phyloP scores from a whole-genome alignment of 2,113 vertebrate species.

The Myiagra hebetior region DNA sequence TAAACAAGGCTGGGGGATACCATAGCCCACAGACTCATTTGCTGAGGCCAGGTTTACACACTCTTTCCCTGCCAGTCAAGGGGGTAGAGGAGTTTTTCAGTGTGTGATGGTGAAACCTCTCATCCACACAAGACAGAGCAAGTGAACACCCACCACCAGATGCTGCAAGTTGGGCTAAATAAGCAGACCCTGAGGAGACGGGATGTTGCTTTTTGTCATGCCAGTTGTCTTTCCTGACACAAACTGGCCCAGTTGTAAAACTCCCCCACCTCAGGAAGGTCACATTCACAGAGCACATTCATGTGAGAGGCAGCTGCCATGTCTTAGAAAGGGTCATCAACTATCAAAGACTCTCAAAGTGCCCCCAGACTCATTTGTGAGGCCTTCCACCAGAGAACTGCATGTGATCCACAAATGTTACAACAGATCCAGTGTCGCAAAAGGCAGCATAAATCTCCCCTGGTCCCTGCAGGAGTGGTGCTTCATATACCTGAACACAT shows the following conservation, averaged over 20 bases:
- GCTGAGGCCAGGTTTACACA: background rate
- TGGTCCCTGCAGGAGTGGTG: background rate
- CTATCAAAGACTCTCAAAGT: background rate
- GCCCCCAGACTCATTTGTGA: background rate
- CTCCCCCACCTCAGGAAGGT: no score
- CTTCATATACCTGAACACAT: background rate
- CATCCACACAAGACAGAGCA: background rate
- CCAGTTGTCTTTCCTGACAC: background rate
- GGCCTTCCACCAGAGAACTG: background rate
- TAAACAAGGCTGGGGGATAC: background rate
- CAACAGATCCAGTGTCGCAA: background rate
- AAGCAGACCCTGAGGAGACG: background rate
- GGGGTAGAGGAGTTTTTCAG: background rate
- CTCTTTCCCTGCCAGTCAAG: background rate
- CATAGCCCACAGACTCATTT: background rate
- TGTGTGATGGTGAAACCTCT: background rate
- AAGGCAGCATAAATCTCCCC: background rate
- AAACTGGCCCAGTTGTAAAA: background rate
- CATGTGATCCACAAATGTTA: accelerated
- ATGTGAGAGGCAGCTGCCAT: background rate
- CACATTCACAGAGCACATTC: accelerated
- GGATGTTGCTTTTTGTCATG: background rate
- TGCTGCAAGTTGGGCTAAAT: background rate
- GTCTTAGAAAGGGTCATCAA: background rate
- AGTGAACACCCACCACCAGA: background rate